phyloP scores from a whole-genome alignment of 2,113 vertebrate genomes.

The Spea bombifrons region DNA sequence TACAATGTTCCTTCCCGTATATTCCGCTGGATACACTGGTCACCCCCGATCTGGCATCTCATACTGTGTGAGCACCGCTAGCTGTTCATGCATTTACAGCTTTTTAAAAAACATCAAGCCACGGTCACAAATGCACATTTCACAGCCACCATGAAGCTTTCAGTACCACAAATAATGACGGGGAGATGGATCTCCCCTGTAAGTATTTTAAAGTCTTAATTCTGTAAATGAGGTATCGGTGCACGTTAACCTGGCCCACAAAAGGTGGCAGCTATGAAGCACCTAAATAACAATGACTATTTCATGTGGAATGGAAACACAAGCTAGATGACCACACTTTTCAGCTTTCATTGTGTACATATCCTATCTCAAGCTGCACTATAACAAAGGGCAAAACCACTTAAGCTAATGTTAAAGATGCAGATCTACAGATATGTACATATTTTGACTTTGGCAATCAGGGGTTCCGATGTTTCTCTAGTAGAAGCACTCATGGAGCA shows the following conservation, averaged over 20 bases:
- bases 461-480: not conserved
- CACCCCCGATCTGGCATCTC: not conserved
- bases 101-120: constrained; percentile 49
- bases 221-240: constrained; percentile 33
- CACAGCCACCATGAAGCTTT: constrained; percentile 51
- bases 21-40: constrained; percentile 14
- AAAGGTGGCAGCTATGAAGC: not conserved
- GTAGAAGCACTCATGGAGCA: not conserved
- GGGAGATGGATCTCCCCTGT: not conserved
- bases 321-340: not conserved
- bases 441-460: constrained; percentile 1
- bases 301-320: constrained; percentile 2
- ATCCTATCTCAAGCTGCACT: not conserved
- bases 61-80: constrained; percentile 14
- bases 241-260: not conserved
- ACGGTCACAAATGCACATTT: constrained; percentile 39
- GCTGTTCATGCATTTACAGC: constrained; percentile 39
- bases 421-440: not conserved
- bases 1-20: not conserved
- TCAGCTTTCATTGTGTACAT: not conserved
- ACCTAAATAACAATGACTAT: constrained; percentile 12
- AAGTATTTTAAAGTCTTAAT: not conserved
- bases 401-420: not conserved
- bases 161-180: not conserved
- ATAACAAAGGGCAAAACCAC: not conserved